Evolutionary conservation across 2,797 vertebrate species (phyloP), one percentile per base, ranked within the genome.

Genomic region (Notoglanidium macrostoma): DNA sequence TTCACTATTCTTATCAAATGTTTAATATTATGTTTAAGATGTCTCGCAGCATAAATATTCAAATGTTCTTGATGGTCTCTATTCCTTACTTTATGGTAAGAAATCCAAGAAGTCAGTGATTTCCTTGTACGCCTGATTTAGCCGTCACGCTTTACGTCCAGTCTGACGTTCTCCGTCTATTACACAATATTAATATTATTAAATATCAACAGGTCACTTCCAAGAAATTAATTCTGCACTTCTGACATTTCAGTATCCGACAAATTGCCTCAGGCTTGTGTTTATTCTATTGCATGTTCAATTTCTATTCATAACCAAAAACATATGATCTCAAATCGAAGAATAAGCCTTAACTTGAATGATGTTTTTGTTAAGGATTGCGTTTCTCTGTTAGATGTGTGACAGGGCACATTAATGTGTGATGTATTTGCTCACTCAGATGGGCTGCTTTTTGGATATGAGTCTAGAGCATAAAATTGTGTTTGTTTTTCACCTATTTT

Each of bases 341-440:
- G 32, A 90, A 83, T 88, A 90, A 89, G 90, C 89, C 91, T 91
- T 91, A 92, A 90, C 80, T 85, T 73, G 59, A 87, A 81, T 88
- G 84, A 86, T 87, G 82, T 89, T 88, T 40, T 88, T 83, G 84
- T 91, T 85, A 84, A 76, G 83, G 65, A 87, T 87, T 86, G 83
- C 88, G 63, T 83, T 89, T 79, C 73, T 84, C 46, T 82, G 85
- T 89, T 89, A 44, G 83, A 86, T n/a, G 68, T 86, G 83, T 84
- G 67, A 46, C 76, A 57, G 86, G 65, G 84, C 83, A 83, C 61
- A 54, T 72, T 67, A 54, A 80, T 44, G 51, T 81, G 80, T 63
- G 78, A 85, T 83, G 44, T 85, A 65, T 90, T 87, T 85, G 65
- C 74, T 85, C 67, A 70, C 73, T 61, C 51, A 81, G 80, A 86